Percentiles rank a stretch among this genome's conserved stretches.
These are phyloP conservation scores for Ochropacha duplaris DNA, from an alignment of 2,888 invertebrate genomes.

Conservation along the genomic window DNA sequence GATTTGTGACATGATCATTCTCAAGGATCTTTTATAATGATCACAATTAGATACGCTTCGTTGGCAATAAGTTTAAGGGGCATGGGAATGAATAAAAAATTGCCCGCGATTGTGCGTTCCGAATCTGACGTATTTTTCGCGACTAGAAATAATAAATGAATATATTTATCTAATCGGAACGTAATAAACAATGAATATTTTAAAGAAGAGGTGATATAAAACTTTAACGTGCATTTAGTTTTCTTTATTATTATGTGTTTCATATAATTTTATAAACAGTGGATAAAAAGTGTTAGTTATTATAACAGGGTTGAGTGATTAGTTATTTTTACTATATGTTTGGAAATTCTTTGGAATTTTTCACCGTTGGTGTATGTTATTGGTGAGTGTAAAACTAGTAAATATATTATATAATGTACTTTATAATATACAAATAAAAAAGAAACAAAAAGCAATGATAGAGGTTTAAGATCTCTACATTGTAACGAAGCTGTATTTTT, in stretches of 20 bases:
- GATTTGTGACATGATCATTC: slow-evolving; percentile 71
- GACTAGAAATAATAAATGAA: slow-evolving; percentile 53
- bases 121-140: slow-evolving; percentile 48
- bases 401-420: neutral
- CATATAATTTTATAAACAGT: slow-evolving; percentile 29
- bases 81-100: slow-evolving; percentile 71
- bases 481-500: neutral
- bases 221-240: slow-evolving; percentile 29
- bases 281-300: slow-evolving; percentile 15
- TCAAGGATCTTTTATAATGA: slow-evolving; percentile 71
- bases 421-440: neutral
- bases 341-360: slow-evolving; percentile 23
- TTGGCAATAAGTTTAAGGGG: slow-evolving; percentile 67
- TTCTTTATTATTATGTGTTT: slow-evolving; percentile 14
- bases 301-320: slow-evolving; percentile 23
- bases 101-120: slow-evolving; percentile 55
- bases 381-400: slow-evolving; percentile 25
- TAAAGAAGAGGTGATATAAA: slow-evolving; percentile 62
- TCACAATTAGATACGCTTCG: slow-evolving; percentile 73
- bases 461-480: neutral
- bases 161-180: slow-evolving; percentile 35
- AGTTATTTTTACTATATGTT: slow-evolving; percentile 23
- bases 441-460: neutral
- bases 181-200: slow-evolving; percentile 51
- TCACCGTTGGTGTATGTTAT: slow-evolving; percentile 20